Conservation (phyloP, 2,113 vertebrate genomes). For the Podilymbus podiceps region DNA sequence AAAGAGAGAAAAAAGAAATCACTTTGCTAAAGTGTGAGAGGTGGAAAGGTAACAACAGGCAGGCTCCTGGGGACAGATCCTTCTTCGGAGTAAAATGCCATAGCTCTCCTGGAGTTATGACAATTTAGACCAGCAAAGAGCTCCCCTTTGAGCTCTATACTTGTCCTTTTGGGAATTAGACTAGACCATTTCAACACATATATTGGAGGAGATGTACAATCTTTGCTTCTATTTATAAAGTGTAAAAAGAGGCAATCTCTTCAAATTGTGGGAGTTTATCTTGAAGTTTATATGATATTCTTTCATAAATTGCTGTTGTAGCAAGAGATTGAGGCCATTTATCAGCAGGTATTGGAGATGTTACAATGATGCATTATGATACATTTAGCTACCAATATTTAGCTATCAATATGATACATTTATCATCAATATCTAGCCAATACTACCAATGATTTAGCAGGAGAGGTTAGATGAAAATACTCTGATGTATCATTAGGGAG, state of each 20-base stretch:
- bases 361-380: conserved; percentile 67
- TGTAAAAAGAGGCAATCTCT: conserved; percentile 64
- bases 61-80: conserved; percentile 3
- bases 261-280: conserved; percentile 61
- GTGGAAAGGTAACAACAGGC: neutral
- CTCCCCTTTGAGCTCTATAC: conserved; percentile 27
- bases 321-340: conserved; percentile 68
- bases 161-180: conserved; percentile 50
- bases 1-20: neutral
- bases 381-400: conserved; percentile 68
- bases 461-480: conserved; percentile 54
- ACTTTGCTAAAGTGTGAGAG: neutral
- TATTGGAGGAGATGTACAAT: conserved; percentile 65
- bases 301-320: conserved; percentile 68
- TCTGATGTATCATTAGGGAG: conserved; percentile 61
- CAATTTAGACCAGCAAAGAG: conserved; percentile 12
- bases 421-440: conserved; percentile 65
- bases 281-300: conserved; percentile 64
- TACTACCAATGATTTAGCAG: conserved; percentile 61
- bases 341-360: conserved; percentile 59
- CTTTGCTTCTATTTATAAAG: conserved; percentile 58
- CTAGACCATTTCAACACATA: conserved; percentile 41
- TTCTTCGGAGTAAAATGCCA: conserved; percentile 29
- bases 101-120: neutral
- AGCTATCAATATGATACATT: conserved; percentile 68